Conservation (phyloP, 2,797 vertebrate species). For the Ambastaia sidthimunki region DNA sequence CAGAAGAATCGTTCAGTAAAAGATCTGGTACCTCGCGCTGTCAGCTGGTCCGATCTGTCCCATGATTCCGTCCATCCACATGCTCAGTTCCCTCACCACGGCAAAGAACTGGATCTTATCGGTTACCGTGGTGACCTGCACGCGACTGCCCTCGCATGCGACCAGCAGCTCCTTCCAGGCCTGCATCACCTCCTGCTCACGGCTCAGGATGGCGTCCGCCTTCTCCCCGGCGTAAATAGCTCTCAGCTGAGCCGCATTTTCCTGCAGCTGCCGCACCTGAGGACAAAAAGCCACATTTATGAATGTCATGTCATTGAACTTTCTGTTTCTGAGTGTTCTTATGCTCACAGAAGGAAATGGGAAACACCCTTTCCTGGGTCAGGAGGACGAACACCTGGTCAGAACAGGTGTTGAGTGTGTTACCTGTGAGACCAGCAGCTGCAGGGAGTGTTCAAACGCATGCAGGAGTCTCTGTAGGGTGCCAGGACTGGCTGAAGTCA, state of each 20-base stretch:
- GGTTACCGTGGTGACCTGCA: slow-evolving; percentile 86
- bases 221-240: slow-evolving; percentile 94
- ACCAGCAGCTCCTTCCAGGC: slow-evolving; percentile 88
- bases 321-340: slow-evolving; percentile 3
- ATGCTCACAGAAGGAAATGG: slow-evolving; percentile 2
- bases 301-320: neutral
- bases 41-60: slow-evolving; percentile 86
- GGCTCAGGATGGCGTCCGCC: slow-evolving; percentile 87
- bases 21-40: slow-evolving; percentile 82
- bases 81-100: slow-evolving; percentile 89
- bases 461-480: slow-evolving; percentile 87
- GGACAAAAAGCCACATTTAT: neutral
- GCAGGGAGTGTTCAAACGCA: slow-evolving; percentile 90
- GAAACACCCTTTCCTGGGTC: slow-evolving; percentile 18
- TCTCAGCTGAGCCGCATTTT: slow-evolving; percentile 87
- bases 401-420: slow-evolving; percentile 40
- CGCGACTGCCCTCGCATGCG: slow-evolving; percentile 85
- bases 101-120: slow-evolving; percentile 95
- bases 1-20: neutral
- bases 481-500: slow-evolving; percentile 83
- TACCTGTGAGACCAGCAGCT: slow-evolving; percentile 88
- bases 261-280: slow-evolving; percentile 91
- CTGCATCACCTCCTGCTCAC: slow-evolving; percentile 87
- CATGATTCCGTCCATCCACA: slow-evolving; percentile 94
- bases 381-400: slow-evolving; percentile 22